Evolutionary conservation across 2,888 invertebrate species (phyloP).

Genomic region (Formica aserva): DNA sequence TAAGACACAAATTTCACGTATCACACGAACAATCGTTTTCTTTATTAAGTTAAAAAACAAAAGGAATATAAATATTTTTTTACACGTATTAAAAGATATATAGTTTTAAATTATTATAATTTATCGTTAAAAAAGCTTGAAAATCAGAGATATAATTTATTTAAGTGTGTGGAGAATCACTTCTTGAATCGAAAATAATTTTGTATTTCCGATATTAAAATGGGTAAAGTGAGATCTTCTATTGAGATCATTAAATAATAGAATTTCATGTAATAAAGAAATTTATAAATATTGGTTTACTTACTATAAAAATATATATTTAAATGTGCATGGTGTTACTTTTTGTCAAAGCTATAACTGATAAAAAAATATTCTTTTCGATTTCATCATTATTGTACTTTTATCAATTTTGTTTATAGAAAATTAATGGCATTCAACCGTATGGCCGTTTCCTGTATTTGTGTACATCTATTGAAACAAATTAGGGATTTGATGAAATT

Average conservation of each 20-base stretch:
- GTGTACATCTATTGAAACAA: neutral
- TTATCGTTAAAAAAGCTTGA: neutral
- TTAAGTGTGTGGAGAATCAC: neutral
- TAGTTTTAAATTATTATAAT: neutral
- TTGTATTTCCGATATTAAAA: neutral
- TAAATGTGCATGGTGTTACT: neutral
- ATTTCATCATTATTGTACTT: neutral
- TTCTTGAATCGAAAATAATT: neutral
- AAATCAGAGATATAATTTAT: neutral
- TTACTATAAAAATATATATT: neutral
- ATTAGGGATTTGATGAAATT: neutral
- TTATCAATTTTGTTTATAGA: constrained; percentile 1
- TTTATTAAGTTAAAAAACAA: neutral
- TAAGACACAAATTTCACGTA: constrained; percentile 22
- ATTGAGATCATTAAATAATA: neutral
- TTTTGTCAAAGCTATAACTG: neutral
- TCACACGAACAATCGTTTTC: constrained; percentile 15
- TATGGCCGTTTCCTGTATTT: neutral
- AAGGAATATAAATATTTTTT: neutral
- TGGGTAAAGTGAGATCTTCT: neutral
- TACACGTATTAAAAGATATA: neutral
- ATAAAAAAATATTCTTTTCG: neutral
- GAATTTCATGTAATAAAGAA: neutral
- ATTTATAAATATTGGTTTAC: neutral
- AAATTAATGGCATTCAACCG: neutral